A percentile compares a stretch with the other conserved stretches of the same genome.
phyloP scores from a whole-genome alignment of 2,888 invertebrate genomes.

The Dryobota labecula region DNA sequence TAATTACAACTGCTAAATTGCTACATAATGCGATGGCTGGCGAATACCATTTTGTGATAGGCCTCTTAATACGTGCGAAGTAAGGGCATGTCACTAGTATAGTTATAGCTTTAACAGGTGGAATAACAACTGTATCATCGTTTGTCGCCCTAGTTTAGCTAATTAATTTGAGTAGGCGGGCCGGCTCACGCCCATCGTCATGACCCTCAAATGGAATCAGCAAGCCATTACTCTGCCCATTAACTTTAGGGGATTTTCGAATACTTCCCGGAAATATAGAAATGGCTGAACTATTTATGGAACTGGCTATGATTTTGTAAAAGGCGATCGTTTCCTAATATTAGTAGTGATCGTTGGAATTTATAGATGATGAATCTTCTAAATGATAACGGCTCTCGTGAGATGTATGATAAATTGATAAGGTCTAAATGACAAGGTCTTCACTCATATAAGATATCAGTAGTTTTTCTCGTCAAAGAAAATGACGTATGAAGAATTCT shows the following conservation, averaged over 20 bases:
- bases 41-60: too few species aligned
- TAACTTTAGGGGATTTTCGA: constrained; percentile 53
- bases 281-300: constrained; percentile 19
- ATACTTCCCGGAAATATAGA: constrained; percentile 24
- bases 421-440: constrained; percentile 16
- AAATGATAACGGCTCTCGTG: constrained; percentile 35
- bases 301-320: constrained; percentile 17
- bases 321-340: not conserved
- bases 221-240: constrained; percentile 66
- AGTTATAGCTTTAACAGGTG: constrained; percentile 45
- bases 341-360: constrained; percentile 19
- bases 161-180: constrained; percentile 81
- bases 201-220: constrained; percentile 72
- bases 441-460: constrained; percentile 1
- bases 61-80: too few species aligned
- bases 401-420: constrained; percentile 42
- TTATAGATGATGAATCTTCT: constrained; percentile 12
- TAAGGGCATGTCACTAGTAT: not conserved
- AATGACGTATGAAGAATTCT: not conserved
- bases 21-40: too few species aligned
- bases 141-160: constrained; percentile 73
- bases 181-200: constrained; percentile 74
- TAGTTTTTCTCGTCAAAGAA: not conserved
- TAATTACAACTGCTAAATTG: too few species aligned
- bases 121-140: constrained; percentile 39